Conservation (phyloP, 2,113 vertebrate genomes). For the Mus pahari region DNA sequence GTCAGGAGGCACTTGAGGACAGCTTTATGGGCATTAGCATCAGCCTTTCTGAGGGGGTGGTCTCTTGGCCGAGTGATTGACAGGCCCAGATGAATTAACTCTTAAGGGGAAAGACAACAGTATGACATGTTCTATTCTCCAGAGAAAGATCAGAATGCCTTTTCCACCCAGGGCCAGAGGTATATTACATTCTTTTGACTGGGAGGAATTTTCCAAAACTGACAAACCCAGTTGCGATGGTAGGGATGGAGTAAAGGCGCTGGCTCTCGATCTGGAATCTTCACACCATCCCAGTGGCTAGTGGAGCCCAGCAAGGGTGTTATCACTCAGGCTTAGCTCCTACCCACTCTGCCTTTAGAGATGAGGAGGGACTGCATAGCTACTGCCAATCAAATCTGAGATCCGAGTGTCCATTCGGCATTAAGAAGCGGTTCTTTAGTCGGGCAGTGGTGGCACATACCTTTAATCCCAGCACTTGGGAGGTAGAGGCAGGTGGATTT, state of each 20-base stretch:
- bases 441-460: no score
- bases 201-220: not conserved
- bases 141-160: not conserved
- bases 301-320: no score
- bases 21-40: not conserved
- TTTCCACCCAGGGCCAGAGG: not conserved
- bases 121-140: not conserved
- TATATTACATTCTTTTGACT: not conserved
- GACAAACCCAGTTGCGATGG: not conserved
- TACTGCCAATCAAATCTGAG: not conserved
- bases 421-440: not conserved
- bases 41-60: not conserved
- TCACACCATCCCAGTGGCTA: not conserved
- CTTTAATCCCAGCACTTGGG: no score
- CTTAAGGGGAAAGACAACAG: not conserved
- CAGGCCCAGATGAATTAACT: not conserved
- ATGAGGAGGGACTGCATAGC: not conserved
- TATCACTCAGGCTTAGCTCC: not conserved
- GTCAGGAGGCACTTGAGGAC: not conserved
- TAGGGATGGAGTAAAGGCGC: not conserved
- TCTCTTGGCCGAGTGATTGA: not conserved
- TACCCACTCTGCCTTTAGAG: not conserved
- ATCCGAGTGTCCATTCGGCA: not conserved
- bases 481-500: no score
- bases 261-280: not conserved